Evolutionary conservation across 1,140 invertebrate genomes (phyloP).

Genomic region (Bursaphelenchus mucronatus): DNA sequence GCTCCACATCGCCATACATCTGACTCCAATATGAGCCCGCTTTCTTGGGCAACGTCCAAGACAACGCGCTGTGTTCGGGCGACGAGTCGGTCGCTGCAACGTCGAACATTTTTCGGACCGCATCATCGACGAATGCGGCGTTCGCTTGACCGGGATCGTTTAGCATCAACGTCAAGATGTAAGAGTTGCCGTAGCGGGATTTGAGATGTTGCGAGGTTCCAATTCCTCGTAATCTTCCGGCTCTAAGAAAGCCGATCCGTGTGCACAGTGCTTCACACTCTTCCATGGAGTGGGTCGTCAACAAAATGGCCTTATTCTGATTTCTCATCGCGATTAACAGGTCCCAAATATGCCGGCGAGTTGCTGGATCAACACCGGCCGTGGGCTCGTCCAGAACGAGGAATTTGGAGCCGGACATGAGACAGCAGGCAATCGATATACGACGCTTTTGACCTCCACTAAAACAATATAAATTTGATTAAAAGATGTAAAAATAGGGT

Average conservation of each 20-base stretch:
- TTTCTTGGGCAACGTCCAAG: constrained; percentile 8
- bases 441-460: constrained; percentile 13
- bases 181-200: constrained; percentile 20
- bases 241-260: constrained; percentile 78
- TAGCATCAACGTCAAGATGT: constrained; percentile 13
- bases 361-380: constrained; percentile 63
- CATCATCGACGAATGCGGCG: background rate
- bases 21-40: constrained; percentile 4
- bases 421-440: constrained; percentile 82
- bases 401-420: constrained; percentile 85
- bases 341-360: constrained; percentile 30
- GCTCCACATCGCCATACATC: constrained; percentile 11
- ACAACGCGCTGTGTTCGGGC: constrained; percentile 1
- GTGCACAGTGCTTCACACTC: constrained; percentile 81
- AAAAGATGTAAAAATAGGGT: too few relatives aligned
- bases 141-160: background rate
- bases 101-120: constrained; percentile 8
- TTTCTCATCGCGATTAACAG: constrained; percentile 15
- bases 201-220: constrained; percentile 71
- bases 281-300: constrained; percentile 67
- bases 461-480: background rate
- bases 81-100: constrained; percentile 5
- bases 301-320: constrained; percentile 21
- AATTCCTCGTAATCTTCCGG: constrained; percentile 72
- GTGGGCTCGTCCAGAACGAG: constrained; percentile 85